phyloP scores from a whole-genome alignment of 2,888 invertebrate genomes.

The Acrocyrtus sp. region DNA sequence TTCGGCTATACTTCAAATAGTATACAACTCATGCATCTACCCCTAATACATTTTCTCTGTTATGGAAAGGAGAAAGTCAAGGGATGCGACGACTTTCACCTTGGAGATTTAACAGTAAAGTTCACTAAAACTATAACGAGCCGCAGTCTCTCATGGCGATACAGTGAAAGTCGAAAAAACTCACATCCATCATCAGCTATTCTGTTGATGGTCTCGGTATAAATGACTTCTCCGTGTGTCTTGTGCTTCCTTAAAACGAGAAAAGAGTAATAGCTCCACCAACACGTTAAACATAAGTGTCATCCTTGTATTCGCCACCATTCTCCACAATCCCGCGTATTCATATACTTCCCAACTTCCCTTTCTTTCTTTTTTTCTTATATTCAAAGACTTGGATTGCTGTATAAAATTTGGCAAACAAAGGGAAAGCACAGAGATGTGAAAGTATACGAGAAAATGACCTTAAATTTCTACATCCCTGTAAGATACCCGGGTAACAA shows the following conservation, averaged over 20 bases:
- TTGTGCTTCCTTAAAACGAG: constrained; percentile 41
- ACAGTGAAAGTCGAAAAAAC: constrained; percentile 35
- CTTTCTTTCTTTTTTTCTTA: constrained; percentile 2
- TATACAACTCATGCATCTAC: too few relatives aligned
- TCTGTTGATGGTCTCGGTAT: constrained; percentile 53
- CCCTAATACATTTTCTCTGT: too few relatives aligned
- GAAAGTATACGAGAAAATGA: too few relatives aligned
- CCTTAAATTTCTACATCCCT: too few relatives aligned
- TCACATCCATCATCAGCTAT: constrained; percentile 55
- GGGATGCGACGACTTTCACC: constrained; percentile 39
- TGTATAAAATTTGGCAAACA: not conserved
- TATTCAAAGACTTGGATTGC: constrained; percentile 36
- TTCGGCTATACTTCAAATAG: too few relatives aligned
- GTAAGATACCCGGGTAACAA: too few relatives aligned
- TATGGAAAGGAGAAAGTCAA: too few relatives aligned
- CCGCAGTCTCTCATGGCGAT: constrained; percentile 12
- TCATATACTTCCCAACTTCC: not conserved
- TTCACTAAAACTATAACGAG: not conserved
- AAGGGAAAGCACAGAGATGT: constrained; percentile 6
- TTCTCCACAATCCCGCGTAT: not conserved
- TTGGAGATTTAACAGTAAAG: not conserved
- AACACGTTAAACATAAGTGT: constrained; percentile 33
- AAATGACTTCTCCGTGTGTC: constrained; percentile 50
- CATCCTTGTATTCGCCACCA: constrained; percentile 11
- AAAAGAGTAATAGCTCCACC: constrained; percentile 24